Base-by-base conservation (phyloP, 2,888 invertebrate species). In the Tetanocera ferruginea region DNA sequence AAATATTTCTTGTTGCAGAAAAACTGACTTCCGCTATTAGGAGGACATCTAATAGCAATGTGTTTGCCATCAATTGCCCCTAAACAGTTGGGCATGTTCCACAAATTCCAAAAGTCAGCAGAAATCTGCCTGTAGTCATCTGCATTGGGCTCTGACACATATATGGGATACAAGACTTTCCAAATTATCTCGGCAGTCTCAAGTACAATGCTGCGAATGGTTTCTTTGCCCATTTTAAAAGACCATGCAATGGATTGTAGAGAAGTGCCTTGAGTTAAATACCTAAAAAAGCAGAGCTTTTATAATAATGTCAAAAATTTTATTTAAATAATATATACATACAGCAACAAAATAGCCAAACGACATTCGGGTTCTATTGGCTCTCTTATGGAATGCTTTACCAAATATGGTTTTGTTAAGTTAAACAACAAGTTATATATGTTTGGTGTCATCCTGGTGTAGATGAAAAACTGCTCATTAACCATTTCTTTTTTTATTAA, bases 401-500 rank as follows among this genome's bases (percentile, higher is more conserved):
- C 31, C 3, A 31, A 5, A 31, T n/a, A 31, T 31, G 3, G 31
- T 31, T 5, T 31, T 31, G 5, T 31, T 31, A 31, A 31, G 5
- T 31, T 57, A 74, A 77, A 43, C 6, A 78, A 73, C 4, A 77
- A 49, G 14, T 76, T 66, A 62, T 75, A 78, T 62, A 71, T 19
- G 5, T 37, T 25, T 19, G 64, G 75, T 4, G 76, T 72, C 80
- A 78, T 80, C 37, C 75, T 49, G 1, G 80, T 80, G 19, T 75
- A 80, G 25, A 77, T 77, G 49, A 75, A 75, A 75, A 80, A 80
- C 62, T 78, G 74, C n/a, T 75, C 55, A 23, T 78, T 73, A 37
- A 76, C 78, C 6, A 74, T 55, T 8, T 76, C 78, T 70, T 78
- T 80, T 60, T 75, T 76, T n/a, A 6, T 62, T 19, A 64, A 34